Percentiles rank a stretch among this genome's conserved stretches.
Evolutionary conservation across 2,888 invertebrate genomes (phyloP).

Genomic region (Nesidiocoris tenuis): DNA sequence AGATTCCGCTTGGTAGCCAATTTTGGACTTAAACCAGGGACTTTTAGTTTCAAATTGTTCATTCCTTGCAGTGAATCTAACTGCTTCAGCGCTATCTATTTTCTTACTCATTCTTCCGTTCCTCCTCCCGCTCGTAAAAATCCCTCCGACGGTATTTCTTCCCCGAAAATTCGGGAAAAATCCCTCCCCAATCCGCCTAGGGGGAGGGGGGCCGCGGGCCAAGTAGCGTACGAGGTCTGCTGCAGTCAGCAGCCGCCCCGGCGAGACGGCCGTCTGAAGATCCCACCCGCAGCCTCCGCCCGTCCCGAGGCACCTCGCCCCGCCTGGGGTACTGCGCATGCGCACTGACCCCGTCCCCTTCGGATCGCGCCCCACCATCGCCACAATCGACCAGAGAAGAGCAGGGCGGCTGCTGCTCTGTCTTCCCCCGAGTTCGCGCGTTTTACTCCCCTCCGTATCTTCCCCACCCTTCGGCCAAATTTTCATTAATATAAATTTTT

Average conservation of each 20-base stretch:
- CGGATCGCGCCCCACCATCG: neutral
- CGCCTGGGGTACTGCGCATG: neutral
- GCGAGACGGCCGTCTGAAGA: neutral
- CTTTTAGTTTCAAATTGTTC: too few species aligned
- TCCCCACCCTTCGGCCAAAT: neutral
- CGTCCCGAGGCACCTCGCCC: neutral
- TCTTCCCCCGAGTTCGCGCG: slow-evolving; percentile 2
- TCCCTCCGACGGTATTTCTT: too few species aligned
- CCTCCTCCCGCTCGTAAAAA: too few species aligned
- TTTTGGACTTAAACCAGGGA: too few species aligned
- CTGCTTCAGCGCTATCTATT: too few species aligned
- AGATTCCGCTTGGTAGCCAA: too few species aligned
- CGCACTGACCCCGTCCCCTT: slow-evolving; percentile 13
- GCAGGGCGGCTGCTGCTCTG: slow-evolving; percentile 31
- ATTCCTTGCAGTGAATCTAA: too few species aligned
- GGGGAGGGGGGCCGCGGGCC: neutral
- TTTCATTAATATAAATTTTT: neutral
- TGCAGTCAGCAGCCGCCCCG: neutral
- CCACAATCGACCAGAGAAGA: slow-evolving; percentile 30
- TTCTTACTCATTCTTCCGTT: too few species aligned
- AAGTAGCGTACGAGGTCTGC: neutral
- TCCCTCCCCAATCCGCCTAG: too few species aligned
- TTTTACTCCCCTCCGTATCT: neutral
- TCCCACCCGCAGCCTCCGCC: neutral
- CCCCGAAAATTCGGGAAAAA: too few species aligned